Conservation (phyloP, 2,888 invertebrate genomes). For the Stenurella melanura region DNA sequence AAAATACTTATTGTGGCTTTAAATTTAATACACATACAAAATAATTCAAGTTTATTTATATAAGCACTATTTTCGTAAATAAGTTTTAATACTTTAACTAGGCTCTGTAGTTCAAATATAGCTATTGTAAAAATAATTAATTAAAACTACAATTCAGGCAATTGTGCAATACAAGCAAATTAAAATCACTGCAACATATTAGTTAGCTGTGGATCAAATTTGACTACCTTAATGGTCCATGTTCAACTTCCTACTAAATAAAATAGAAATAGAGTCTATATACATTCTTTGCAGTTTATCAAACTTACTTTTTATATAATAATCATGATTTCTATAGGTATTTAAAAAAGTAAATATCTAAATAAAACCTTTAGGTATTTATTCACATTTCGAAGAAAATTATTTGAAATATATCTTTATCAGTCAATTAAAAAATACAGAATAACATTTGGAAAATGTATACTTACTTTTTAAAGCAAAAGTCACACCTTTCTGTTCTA, state of each 20-base stretch:
- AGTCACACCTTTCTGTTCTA: slow-evolving; percentile 83
- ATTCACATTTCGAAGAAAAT: no score
- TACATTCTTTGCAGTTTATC: no score
- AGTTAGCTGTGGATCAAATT: not conserved
- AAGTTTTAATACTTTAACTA: no score
- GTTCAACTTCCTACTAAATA: not conserved
- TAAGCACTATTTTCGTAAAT: no score
- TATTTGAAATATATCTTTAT: not conserved
- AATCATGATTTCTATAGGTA: no score
- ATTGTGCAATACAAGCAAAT: not conserved
- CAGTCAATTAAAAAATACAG: not conserved
- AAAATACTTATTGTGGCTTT: no score
- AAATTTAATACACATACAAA: no score
- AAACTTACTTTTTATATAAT: not conserved
- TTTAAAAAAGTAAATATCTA: no score
- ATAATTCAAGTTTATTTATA: no score
- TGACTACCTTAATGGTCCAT: slow-evolving; percentile 2
- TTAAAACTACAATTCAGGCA: not conserved
- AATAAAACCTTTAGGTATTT: no score
- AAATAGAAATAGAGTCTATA: not conserved
- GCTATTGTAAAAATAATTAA: not conserved
- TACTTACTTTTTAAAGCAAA: slow-evolving; percentile 83
- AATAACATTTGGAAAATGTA: not conserved
- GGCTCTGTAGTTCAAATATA: not conserved
- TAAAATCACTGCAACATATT: not conserved